These are phyloP conservation scores for Melanaphis sacchari DNA, from an alignment of 1,140 invertebrate genomes.

Conservation along the genomic window DNA sequence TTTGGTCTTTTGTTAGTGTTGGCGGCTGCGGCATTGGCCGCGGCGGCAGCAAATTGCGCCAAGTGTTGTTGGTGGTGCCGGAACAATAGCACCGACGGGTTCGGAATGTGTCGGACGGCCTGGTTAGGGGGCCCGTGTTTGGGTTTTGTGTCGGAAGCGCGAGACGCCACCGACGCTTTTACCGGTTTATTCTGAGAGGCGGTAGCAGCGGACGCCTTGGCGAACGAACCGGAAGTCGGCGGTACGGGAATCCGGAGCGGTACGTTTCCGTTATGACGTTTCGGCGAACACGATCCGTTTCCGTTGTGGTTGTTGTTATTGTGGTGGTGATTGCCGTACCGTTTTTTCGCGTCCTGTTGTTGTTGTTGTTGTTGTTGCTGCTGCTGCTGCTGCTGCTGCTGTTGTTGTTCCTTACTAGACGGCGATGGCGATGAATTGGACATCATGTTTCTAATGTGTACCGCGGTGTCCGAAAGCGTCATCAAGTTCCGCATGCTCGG, in stretches of 20 bases:
- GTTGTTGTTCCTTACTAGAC: background rate
- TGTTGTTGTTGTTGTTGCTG: too few relatives aligned
- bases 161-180: background rate
- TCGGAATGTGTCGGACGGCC: conserved; percentile 64
- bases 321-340: background rate
- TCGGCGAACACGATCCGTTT: conserved; percentile 44
- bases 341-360: conserved; percentile 30
- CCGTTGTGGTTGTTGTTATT: background rate
- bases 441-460: conserved; percentile 59
- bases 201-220: conserved; percentile 7
- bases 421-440: conserved; percentile 45
- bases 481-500: conserved; percentile 61
- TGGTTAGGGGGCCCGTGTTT: conserved; percentile 63
- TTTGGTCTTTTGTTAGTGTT: conserved; percentile 2
- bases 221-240: conserved; percentile 14
- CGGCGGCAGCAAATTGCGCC: conserved; percentile 14
- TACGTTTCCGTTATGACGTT: conserved; percentile 31
- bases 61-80: conserved; percentile 59
- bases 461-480: conserved; percentile 61
- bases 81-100: conserved; percentile 63
- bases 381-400: background rate
- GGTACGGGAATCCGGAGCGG: conserved; percentile 27
- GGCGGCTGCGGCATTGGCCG: background rate
- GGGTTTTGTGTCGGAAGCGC: conserved; percentile 19
- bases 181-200: conserved; percentile 22